These are phyloP conservation scores for Pseudococcus longispinus DNA, from an alignment of 2,888 invertebrate genomes.

Conservation along the genomic window DNA sequence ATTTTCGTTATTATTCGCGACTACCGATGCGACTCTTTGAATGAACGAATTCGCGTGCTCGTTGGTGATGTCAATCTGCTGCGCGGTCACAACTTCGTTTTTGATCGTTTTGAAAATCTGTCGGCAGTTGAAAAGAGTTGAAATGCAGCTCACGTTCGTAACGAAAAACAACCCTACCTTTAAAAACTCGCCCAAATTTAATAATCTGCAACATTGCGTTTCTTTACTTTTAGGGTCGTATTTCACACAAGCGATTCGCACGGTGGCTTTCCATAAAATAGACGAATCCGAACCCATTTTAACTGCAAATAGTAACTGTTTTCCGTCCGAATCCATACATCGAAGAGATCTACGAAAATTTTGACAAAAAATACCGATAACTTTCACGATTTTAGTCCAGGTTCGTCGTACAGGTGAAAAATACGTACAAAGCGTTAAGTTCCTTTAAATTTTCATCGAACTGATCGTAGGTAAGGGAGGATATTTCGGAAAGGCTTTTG, in stretches of 20 bases:
- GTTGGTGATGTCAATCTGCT: constrained; percentile 23
- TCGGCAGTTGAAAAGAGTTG: neutral
- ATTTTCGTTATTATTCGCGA: neutral
- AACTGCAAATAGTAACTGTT: constrained; percentile 71
- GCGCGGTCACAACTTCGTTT: constrained; percentile 47
- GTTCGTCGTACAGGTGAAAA: neutral
- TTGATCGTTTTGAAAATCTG: constrained; percentile 59
- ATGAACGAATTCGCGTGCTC: neutral
- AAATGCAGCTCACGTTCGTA: neutral
- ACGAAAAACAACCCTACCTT: constrained; percentile 63
- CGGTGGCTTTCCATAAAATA: constrained; percentile 74
- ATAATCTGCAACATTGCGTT: constrained; percentile 68
- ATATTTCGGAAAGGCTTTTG: constrained; percentile 64
- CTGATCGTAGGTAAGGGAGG: constrained; percentile 67
- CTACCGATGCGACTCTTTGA: constrained; percentile 30
- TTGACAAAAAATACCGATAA: neutral
- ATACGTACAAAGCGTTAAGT: constrained; percentile 70
- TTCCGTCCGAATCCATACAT: constrained; percentile 70
- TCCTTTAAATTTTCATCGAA: constrained; percentile 68
- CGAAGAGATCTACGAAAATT: constrained; percentile 66
- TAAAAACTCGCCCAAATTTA: constrained; percentile 72
- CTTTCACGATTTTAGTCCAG: neutral
- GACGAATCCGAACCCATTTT: constrained; percentile 71
- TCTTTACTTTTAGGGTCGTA: constrained; percentile 66
- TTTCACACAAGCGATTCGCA: constrained; percentile 72